These are phyloP conservation scores for Chrysogorgia sp. DNA, from an alignment of 92 coral and sea anemone genomes.

Conservation along the genomic window DNA sequence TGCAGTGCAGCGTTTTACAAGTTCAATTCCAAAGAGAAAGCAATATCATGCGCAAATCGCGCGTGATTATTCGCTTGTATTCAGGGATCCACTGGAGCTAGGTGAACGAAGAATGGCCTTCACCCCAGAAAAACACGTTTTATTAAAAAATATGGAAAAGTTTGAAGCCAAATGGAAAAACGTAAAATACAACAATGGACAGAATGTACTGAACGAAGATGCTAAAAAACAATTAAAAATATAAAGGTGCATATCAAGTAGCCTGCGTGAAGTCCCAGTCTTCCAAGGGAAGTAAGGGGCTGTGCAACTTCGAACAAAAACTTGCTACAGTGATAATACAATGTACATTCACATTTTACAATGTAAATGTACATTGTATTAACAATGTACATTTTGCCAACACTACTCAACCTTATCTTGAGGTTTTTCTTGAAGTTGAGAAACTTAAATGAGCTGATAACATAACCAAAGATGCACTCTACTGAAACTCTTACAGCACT, in stretches of 20 bases:
- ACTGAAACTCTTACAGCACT: no score
- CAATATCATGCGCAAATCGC: background rate
- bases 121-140: background rate
- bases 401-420: no score
- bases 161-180: constrained; percentile 51
- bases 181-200: constrained; percentile 48
- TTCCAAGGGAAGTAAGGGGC: no score
- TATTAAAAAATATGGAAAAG: constrained; percentile 38
- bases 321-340: no score
- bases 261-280: no score
- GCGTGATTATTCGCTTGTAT: background rate
- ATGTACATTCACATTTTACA: no score
- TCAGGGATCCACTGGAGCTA: constrained; percentile 1
- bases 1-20: constrained; percentile 18
- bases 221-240: constrained; percentile 48
- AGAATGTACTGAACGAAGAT: constrained; percentile 34
- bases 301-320: no score
- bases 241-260: constrained; percentile 59
- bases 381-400: no score
- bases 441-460: no score
- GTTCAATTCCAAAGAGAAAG: constrained; percentile 14
- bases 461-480: no score
- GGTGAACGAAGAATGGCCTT: background rate
- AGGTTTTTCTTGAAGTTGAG: no score
- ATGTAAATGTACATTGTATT: no score